These are phyloP conservation scores for Pollenia angustigena DNA, from an alignment of 2,888 invertebrate species.

Conservation along the genomic window DNA sequence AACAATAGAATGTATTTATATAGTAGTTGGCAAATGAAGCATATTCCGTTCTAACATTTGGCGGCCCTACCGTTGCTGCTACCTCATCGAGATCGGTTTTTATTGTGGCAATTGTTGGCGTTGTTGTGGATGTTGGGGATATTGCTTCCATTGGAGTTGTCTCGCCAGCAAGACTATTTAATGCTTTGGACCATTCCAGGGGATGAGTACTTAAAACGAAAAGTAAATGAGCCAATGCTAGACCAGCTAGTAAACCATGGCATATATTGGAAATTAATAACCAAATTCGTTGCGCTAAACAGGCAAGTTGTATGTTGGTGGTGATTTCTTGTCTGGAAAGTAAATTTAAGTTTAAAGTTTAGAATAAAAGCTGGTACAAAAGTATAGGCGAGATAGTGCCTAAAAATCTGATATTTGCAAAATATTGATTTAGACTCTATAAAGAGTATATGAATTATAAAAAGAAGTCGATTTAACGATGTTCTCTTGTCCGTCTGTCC, in stretches of 20 bases:
- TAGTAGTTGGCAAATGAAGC: conserved; percentile 84
- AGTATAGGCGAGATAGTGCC: too few species aligned
- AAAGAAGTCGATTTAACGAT: too few species aligned
- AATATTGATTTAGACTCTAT: too few species aligned
- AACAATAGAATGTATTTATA: conserved; percentile 85
- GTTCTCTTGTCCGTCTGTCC: too few species aligned
- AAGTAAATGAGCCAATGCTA: conserved; percentile 84
- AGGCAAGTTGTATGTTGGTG: conserved; percentile 83
- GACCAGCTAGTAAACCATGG: conserved; percentile 86
- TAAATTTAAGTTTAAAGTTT: neutral
- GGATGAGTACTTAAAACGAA: conserved; percentile 83
- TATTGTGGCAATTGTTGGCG: conserved; percentile 29
- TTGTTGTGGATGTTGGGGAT: conserved; percentile 30
- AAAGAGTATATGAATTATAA: too few species aligned
- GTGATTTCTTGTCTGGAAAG: conserved; percentile 78
- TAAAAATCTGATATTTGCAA: too few species aligned
- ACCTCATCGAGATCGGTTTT: conserved; percentile 13
- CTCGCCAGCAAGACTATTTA: conserved; percentile 81
- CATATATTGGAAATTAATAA: conserved; percentile 85
- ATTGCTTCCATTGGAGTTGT: conserved; percentile 66
- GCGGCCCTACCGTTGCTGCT: conserved; percentile 2
- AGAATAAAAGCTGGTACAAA: neutral
- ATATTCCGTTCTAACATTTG: conserved; percentile 77
- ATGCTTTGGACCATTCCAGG: conserved; percentile 83
- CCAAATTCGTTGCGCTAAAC: conserved; percentile 85